These are phyloP conservation scores for Tetramorium bicarinatum DNA, from an alignment of 2,888 invertebrate species.

Conservation along the genomic window DNA sequence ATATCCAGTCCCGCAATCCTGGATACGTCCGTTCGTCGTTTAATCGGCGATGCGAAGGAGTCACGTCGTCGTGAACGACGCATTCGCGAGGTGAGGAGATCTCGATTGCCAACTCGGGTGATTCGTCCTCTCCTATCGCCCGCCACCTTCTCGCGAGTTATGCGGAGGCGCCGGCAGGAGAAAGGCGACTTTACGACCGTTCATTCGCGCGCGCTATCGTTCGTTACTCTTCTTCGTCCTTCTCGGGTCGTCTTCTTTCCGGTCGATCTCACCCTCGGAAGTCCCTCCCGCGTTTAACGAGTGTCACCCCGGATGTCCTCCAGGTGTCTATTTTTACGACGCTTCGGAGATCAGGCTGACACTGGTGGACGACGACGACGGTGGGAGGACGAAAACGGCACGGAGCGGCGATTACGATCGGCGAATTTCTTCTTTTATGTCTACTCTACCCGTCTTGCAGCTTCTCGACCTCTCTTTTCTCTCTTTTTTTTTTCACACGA, in stretches of 20 bases:
- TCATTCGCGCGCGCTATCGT: constrained; percentile 10
- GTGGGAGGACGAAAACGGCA: constrained; percentile 15
- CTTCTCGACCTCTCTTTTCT: background rate
- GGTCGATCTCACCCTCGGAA: constrained; percentile 1
- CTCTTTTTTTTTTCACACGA: constrained; percentile 21
- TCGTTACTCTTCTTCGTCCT: constrained; percentile 20
- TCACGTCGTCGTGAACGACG: constrained; percentile 20
- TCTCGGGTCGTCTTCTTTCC: background rate
- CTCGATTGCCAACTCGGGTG: constrained; percentile 36
- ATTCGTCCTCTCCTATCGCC: background rate
- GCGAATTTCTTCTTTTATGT: constrained; percentile 39
- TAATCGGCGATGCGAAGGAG: constrained; percentile 24
- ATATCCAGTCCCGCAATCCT: constrained; percentile 11
- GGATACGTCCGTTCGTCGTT: constrained; percentile 9
- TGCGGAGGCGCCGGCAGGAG: background rate
- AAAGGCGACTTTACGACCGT: constrained; percentile 23
- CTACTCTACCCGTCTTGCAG: background rate
- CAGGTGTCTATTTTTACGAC: constrained; percentile 62
- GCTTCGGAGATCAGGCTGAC: constrained; percentile 52
- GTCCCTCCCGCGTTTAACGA: constrained; percentile 59
- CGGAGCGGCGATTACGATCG: constrained; percentile 58
- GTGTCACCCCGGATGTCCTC: constrained; percentile 54
- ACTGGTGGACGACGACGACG: background rate
- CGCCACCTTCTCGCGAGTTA: background rate
- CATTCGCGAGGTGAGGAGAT: constrained; percentile 27